Base-by-base conservation (phyloP, 2,888 invertebrate species). In the Eudemis profundana region DNA sequence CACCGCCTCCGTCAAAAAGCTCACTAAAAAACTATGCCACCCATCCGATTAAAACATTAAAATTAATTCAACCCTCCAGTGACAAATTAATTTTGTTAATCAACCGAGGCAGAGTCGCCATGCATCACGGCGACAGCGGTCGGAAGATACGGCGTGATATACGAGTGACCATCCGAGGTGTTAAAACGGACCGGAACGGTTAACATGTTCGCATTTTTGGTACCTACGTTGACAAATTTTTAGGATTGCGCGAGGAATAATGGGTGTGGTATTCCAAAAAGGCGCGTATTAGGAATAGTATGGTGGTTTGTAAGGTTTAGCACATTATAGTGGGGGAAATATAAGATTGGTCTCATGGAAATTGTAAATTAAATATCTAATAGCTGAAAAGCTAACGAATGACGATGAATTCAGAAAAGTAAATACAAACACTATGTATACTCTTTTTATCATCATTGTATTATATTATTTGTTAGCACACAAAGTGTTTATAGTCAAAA, bases 21-120 rank as follows among this genome's bases (percentile, higher is more conserved):
- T 44, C 14, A 46, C 44, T 14, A 38, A 59, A 49, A 36, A 36
- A 36, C 64, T 59, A 64, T 64, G 57, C 64, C 64, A 64, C 64
- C 64, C 64, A 51, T 64, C 44, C 50, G 64, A 64, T 64, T 64
- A 64, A 64, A 59, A 64, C 64, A 64, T 64, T 64, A 51, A 64
- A 64, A 64, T 64, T 57, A 64, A 64, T 64, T 44, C 64, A 69
- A 70, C 68, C 72, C 70, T 72, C 75, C 70, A 77, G 81, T 84
- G 85, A 90, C 89, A 89, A 90, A 91, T 90, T 90, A 90, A 90
- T 90, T 90, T 87, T 75, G 85, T 89, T 89, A 90, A 91, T 90
- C 89, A 87, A 85, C 77, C 73, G 73, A 74, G 77, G 82, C 83
- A 81, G 84, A 75, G 72, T 77, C 82, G 88, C 91, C 81, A 90